phyloP scores from a whole-genome alignment of 2,113 vertebrate genomes.

The Ceyx margarethae region DNA sequence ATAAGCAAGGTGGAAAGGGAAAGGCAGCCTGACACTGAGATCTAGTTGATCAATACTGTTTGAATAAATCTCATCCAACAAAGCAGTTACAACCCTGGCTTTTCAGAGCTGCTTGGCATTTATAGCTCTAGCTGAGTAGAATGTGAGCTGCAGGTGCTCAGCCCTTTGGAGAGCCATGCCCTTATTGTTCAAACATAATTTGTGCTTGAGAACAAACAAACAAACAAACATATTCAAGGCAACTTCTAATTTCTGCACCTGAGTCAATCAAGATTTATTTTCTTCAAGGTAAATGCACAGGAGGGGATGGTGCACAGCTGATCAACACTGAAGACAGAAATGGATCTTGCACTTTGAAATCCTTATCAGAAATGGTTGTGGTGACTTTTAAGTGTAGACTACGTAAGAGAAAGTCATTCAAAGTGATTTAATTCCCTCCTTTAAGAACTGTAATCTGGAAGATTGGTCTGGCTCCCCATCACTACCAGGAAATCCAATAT shows the following conservation, averaged over 20 bases:
- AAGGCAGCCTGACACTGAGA: not conserved
- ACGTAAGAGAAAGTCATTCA: not conserved
- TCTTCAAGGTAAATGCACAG: conserved; percentile 16
- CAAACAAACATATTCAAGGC: conserved; percentile 22
- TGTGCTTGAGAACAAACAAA: conserved; percentile 23
- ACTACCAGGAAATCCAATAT: not conserved
- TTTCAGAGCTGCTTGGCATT: conserved; percentile 35
- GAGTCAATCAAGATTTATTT: conserved; percentile 17
- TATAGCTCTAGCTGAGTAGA: conserved; percentile 9
- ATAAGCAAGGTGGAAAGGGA: not conserved
- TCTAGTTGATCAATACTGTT: not conserved
- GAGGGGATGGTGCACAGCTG: not conserved
- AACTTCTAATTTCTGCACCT: conserved; percentile 45
- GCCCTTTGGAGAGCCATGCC: not conserved
- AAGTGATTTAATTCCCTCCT: not conserved
- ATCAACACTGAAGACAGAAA: not conserved
- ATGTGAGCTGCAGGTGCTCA: conserved; percentile 51
- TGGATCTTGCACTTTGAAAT: conserved; percentile 20
- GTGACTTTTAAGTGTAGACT: not conserved
- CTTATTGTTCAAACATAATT: conserved; percentile 35
- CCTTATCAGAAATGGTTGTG: not conserved
- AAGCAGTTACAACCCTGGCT: not conserved
- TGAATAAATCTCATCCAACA: not conserved
- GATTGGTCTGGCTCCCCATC: not conserved
- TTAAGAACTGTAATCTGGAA: not conserved